Evolutionary conservation across 1,140 invertebrate species (phyloP).

Genomic region (Cecropterus lyciades): DNA sequence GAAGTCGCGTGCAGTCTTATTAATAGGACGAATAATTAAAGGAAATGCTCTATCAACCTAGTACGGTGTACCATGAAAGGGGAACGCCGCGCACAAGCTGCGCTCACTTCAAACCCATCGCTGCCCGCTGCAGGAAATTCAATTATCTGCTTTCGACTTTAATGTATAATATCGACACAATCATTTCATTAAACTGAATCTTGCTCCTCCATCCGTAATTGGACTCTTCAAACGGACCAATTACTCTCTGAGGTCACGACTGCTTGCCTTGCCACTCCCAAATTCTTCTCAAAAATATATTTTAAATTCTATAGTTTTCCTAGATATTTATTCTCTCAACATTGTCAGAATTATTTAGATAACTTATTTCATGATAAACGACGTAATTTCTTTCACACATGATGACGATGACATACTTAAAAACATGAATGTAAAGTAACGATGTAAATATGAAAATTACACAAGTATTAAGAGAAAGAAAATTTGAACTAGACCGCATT

Average conservation of each 20-base stretch:
- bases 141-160: slow-evolving; percentile 81
- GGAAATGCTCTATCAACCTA: slow-evolving; percentile 76
- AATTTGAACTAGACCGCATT: neutral
- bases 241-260: slow-evolving; percentile 52
- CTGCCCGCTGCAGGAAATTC: slow-evolving; percentile 75
- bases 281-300: neutral
- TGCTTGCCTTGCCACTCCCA: slow-evolving; percentile 2
- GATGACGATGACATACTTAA: too few relatives aligned
- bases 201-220: slow-evolving; percentile 71
- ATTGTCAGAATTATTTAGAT: neutral
- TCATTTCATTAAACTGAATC: slow-evolving; percentile 80
- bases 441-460: too few relatives aligned
- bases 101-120: slow-evolving; percentile 63
- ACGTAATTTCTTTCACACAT: too few relatives aligned
- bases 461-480: neutral
- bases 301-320: neutral
- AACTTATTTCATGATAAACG: too few relatives aligned
- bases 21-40: slow-evolving; percentile 81
- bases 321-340: too few relatives aligned
- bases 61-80: slow-evolving; percentile 66
- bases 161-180: slow-evolving; percentile 78
- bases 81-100: slow-evolving; percentile 58
- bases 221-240: slow-evolving; percentile 65
- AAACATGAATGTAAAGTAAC: too few relatives aligned
- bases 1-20: slow-evolving; percentile 63